phyloP scores from a whole-genome alignment of 2,113 vertebrate genomes.

The Lichenostomus cassidix region DNA sequence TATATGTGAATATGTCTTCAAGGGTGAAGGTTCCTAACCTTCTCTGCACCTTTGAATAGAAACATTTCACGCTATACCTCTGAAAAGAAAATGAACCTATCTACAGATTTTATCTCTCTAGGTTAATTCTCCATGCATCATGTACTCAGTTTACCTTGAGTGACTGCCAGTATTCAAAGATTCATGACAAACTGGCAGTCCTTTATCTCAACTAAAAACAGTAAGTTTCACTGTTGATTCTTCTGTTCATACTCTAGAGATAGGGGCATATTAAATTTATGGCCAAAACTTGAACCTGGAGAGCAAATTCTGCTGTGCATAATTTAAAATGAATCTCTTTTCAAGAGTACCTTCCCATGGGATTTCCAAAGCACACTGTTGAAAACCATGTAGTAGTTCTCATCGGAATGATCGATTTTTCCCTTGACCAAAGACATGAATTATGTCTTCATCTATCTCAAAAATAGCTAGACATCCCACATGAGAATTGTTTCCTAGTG shows the following conservation, averaged over 20 bases:
- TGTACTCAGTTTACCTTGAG: neutral
- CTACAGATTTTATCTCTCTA: neutral
- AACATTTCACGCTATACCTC: neutral
- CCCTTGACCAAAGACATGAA: neutral
- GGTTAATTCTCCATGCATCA: neutral
- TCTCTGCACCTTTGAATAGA: neutral
- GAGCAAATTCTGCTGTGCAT: neutral
- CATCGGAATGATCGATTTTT: neutral
- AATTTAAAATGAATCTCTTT: neutral
- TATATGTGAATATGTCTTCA: neutral
- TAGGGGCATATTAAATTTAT: neutral
- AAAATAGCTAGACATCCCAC: neutral
- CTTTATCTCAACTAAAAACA: neutral
- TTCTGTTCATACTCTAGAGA: neutral
- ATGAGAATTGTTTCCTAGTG: neutral
- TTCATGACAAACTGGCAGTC: neutral
- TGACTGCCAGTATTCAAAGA: neutral
- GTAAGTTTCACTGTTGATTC: neutral
- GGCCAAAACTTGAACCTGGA: neutral
- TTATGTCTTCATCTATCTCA: neutral
- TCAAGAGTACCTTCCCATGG: neutral
- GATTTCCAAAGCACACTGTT: neutral
- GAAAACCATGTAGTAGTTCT: neutral
- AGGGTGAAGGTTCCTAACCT: neutral
- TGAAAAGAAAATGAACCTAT: neutral